These are phyloP conservation scores for Anthonomus grandis DNA, from an alignment of 1,140 invertebrate genomes.

Conservation along the genomic window DNA sequence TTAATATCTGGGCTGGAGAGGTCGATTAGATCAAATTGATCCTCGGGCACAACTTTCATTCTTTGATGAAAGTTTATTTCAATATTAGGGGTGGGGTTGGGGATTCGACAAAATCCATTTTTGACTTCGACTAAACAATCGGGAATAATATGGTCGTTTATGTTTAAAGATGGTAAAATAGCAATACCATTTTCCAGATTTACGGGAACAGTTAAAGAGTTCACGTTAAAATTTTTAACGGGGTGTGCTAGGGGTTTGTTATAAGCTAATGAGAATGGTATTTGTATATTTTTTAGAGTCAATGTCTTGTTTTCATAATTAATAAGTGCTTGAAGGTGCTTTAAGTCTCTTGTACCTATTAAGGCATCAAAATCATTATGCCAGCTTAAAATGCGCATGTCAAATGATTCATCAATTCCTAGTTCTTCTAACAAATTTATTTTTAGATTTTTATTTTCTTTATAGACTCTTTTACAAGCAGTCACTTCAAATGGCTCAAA, in stretches of 20 bases:
- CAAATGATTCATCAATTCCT: constrained; percentile 1
- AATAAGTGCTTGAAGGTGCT: not conserved
- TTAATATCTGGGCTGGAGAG: not conserved
- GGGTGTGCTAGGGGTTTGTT: constrained; percentile 11
- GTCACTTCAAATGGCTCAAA: constrained; percentile 13
- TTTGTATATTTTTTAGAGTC: constrained; percentile 8
- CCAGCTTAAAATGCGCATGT: constrained; percentile 8
- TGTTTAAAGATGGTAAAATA: constrained; percentile 17
- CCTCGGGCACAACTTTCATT: constrained; percentile 8
- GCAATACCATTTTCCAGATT: constrained; percentile 5
- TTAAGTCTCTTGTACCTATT: constrained; percentile 9
- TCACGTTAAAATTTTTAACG: constrained; percentile 2
- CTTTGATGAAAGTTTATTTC: constrained; percentile 18
- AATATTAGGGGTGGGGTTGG: constrained; percentile 6
- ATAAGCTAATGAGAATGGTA: constrained; percentile 18
- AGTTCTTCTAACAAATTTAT: constrained; percentile 4
- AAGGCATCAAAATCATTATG: constrained; percentile 17
- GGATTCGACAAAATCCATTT: constrained; percentile 8
- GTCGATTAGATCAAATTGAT: constrained; percentile 1
- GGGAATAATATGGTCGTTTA: constrained; percentile 8
- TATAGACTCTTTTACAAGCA: constrained; percentile 4
- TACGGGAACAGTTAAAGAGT: constrained; percentile 12
- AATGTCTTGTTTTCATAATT: constrained; percentile 11
- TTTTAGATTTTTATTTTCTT: constrained; percentile 11
- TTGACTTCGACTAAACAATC: constrained; percentile 12